Evolutionary conservation across 53 echinoderm and acorn worm genomes (phyloP).

Genomic region (Actinopyga echinites): DNA sequence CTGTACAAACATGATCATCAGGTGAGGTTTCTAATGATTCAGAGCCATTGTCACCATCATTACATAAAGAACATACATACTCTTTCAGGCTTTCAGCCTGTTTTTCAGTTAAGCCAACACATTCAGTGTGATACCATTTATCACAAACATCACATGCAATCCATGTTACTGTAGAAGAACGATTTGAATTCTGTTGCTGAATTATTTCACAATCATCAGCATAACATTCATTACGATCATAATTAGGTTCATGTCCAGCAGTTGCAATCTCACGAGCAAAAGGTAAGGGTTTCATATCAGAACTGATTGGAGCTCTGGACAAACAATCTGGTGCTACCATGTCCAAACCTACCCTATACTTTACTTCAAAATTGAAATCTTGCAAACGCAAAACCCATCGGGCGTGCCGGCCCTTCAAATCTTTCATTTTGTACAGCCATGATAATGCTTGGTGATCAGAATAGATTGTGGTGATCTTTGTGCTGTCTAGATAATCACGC

Average conservation of each 20-base stretch:
- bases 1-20: slow-evolving; percentile 1
- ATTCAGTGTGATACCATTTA: slow-evolving; percentile 48
- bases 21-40: neutral
- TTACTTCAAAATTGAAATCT: slow-evolving; percentile 53
- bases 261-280: neutral
- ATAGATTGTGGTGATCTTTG: slow-evolving; percentile 1
- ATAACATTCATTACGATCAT: slow-evolving; percentile 29
- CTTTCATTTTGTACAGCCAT: slow-evolving; percentile 30
- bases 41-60: neutral
- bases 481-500: slow-evolving; percentile 31
- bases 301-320: slow-evolving; percentile 25
- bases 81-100: slow-evolving; percentile 8
- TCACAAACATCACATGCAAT: slow-evolving; percentile 60
- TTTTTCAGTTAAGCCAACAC: slow-evolving; percentile 25
- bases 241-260: slow-evolving; percentile 2
- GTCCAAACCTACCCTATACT: slow-evolving; percentile 43
- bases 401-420: slow-evolving; percentile 36
- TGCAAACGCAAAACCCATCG: slow-evolving; percentile 56
- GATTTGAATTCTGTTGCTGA: neutral
- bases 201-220: slow-evolving; percentile 2
- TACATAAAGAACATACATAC: slow-evolving; percentile 15
- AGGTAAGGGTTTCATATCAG: neutral
- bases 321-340: slow-evolving; percentile 47
- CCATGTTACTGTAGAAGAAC: slow-evolving; percentile 17
- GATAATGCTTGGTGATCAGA: slow-evolving; percentile 28